Evolutionary conservation across 1,140 invertebrate genomes (phyloP).

Genomic region (Philotrypesis tridentata): DNA sequence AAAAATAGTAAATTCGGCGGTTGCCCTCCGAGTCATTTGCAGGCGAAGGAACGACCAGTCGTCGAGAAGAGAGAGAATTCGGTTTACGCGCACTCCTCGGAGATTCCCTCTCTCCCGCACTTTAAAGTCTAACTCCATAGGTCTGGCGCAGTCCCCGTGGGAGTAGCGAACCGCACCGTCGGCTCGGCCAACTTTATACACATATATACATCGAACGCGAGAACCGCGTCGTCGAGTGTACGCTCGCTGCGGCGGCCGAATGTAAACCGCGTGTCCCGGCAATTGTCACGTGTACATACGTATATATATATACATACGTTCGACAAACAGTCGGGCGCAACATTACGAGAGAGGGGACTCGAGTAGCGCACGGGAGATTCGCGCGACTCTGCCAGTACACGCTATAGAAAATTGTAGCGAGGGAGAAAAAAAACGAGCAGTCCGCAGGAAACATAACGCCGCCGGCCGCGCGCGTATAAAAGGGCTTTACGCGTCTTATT

Average conservation of each 20-base stretch:
- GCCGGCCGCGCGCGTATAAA: background rate
- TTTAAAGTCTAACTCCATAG: conserved; percentile 52
- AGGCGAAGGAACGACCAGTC: background rate
- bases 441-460: background rate
- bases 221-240: background rate
- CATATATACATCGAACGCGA: too few species aligned
- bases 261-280: conserved; percentile 54
- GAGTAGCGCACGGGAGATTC: conserved; percentile 5
- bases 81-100: background rate
- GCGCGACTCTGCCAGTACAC: background rate
- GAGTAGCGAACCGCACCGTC: background rate
- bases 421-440: background rate
- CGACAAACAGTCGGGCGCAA: conserved; percentile 51
- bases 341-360: conserved; percentile 41
- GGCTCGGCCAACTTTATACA: conserved; percentile 4
- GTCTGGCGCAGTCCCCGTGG: conserved; percentile 46
- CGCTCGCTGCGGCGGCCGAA: conserved; percentile 52
- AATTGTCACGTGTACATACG: conserved; percentile 56
- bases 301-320: conserved; percentile 35
- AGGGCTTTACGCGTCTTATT: background rate
- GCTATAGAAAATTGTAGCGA: conserved; percentile 4
- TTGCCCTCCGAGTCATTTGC: conserved; percentile 13
- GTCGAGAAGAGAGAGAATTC: background rate
- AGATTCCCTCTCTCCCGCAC: conserved; percentile 30
- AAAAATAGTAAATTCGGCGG: too few species aligned